These are phyloP conservation scores for Otocyon megalotis DNA, from an alignment of 2,113 vertebrate genomes.

Conservation along the genomic window DNA sequence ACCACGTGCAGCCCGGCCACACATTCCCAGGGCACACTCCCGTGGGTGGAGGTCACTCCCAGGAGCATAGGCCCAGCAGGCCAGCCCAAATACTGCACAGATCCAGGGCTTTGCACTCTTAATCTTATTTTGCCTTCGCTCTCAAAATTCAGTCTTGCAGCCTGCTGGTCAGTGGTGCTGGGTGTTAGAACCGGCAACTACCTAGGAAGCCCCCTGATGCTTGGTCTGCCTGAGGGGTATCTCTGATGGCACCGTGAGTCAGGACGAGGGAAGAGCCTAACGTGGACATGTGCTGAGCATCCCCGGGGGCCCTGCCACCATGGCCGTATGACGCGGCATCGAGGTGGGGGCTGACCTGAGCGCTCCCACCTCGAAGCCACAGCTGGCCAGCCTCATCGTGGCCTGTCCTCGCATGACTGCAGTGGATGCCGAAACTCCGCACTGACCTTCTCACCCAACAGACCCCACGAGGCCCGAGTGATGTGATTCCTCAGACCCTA, in stretches of 20 bases:
- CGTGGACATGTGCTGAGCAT: accelerated
- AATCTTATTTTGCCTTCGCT: background rate
- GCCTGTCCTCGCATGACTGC: background rate
- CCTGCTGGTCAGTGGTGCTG: background rate
- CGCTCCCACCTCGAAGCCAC: background rate
- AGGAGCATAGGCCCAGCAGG: background rate
- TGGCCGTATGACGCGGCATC: accelerated
- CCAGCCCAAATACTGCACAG: background rate
- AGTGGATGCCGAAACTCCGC: too few relatives aligned
- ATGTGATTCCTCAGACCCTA: background rate
- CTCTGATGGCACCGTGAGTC: background rate
- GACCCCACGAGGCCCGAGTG: background rate
- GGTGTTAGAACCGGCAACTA: background rate
- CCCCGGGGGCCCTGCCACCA: background rate
- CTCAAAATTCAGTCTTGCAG: too few relatives aligned
- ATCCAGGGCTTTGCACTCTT: background rate
- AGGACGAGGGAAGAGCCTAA: background rate
- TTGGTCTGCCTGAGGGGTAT: background rate
- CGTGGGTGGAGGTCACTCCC: background rate
- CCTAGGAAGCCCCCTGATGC: background rate
- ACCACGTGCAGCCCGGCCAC: background rate
- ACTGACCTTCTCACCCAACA: background rate
- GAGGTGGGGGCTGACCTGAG: background rate
- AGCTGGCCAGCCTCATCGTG: accelerated
- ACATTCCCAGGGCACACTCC: background rate